Percentiles rank a stretch among this genome's conserved stretches.
Evolutionary conservation across 1,140 invertebrate genomes (phyloP).

Genomic region (Limonius californicus): DNA sequence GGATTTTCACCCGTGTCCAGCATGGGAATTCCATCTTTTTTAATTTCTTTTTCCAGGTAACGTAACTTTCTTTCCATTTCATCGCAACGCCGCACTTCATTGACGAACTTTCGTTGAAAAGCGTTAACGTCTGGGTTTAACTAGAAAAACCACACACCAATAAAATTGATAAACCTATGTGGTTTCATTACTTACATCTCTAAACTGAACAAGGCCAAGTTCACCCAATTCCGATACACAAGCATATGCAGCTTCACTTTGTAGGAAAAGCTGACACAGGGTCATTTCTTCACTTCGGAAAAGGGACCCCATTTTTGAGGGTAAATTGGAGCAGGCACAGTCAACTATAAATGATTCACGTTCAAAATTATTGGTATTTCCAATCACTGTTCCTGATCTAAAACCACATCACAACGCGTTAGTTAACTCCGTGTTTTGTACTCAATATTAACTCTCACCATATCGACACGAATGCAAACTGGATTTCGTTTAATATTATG

Average conservation of each 20-base stretch:
- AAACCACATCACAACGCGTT: no score
- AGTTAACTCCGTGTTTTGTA: no score
- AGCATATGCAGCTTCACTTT: constrained; percentile 90
- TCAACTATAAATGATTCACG: no score
- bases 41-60: constrained; percentile 97
- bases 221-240: constrained; percentile 91
- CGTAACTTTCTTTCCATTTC: constrained; percentile 94
- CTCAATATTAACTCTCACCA: no score
- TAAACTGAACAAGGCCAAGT: constrained; percentile 88
- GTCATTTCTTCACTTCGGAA: constrained; percentile 91
- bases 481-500: no score
- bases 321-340: no score
- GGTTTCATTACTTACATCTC: constrained; percentile 89
- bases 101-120: constrained; percentile 94
- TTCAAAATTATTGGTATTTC: no score
- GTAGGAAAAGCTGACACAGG: constrained; percentile 84
- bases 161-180: no score
- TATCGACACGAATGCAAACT: no score
- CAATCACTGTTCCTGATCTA: no score
- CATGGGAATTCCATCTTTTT: constrained; percentile 96
- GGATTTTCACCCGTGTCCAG: constrained; percentile 96
- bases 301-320: constrained; percentile 69
- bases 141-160: no score
- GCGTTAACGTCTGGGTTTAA: constrained; percentile 93
- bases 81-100: constrained; percentile 90